Conservation (phyloP, 2,797 vertebrate genomes). For the Pipistrellus pygmaeus region DNA sequence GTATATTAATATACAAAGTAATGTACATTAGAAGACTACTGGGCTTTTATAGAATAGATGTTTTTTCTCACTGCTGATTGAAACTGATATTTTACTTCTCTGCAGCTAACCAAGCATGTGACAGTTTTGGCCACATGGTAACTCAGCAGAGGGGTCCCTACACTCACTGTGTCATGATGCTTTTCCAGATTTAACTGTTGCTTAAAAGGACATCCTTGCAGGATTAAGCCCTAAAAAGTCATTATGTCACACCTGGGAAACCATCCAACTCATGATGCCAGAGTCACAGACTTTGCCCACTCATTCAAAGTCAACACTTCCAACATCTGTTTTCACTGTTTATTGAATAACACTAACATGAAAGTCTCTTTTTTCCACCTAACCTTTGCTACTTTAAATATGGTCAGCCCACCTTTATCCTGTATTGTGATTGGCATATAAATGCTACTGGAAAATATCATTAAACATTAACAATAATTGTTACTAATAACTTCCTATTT, state of each 20-base stretch:
- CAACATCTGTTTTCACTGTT: neutral
- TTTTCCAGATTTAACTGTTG: neutral
- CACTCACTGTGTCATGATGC: neutral
- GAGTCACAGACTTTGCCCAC: neutral
- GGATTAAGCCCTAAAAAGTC: neutral
- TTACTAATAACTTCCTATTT: neutral
- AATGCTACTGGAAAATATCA: neutral
- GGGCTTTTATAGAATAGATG: neutral
- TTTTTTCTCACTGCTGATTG: neutral
- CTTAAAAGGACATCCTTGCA: neutral
- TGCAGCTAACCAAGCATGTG: neutral
- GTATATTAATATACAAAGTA: neutral
- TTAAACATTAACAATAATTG: neutral
- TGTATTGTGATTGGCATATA: neutral
- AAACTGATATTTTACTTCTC: neutral
- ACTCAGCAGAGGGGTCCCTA: neutral
- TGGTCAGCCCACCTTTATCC: neutral
- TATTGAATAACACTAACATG: neutral
- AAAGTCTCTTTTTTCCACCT: conserved; percentile 9
- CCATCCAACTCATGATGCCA: neutral
- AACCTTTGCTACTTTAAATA: neutral
- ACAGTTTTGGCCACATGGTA: neutral
- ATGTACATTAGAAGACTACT: neutral
- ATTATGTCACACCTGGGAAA: neutral
- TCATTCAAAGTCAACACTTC: neutral